Percentiles rank a stretch among this genome's conserved stretches.
phyloP scores from a whole-genome alignment of 2,888 invertebrate genomes.

The Baronia brevicornis region DNA sequence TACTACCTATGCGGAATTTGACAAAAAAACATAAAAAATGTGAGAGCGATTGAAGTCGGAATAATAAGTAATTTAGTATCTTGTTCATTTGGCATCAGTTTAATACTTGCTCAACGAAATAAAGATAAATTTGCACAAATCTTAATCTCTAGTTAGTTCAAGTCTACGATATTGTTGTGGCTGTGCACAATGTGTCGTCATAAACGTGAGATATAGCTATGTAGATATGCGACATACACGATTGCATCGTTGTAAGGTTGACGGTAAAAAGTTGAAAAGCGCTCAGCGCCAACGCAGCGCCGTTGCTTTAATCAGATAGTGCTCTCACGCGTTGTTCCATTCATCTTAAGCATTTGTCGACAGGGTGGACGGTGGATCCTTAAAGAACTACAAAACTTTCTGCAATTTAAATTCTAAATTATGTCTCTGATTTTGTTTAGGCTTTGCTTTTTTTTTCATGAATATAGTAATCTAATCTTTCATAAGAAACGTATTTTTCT shows the following conservation, averaged over 20 bases:
- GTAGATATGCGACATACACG: slow-evolving; percentile 49
- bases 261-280: slow-evolving; percentile 31
- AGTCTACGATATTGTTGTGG: slow-evolving; percentile 19
- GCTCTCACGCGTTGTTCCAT: slow-evolving; percentile 56
- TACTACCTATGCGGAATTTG: no score
- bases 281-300: slow-evolving; percentile 25
- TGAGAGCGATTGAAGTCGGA: no score
- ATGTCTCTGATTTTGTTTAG: no score
- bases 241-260: slow-evolving; percentile 28
- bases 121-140: slow-evolving; percentile 7
- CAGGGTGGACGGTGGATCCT: slow-evolving; percentile 60
- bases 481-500: no score
- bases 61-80: no score
- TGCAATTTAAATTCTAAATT: slow-evolving; percentile 39
- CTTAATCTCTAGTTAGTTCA: slow-evolving; percentile 10
- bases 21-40: no score
- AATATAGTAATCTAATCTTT: no score
- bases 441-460: no score
- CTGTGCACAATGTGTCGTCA: slow-evolving; percentile 64
- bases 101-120: background rate
- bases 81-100: background rate
- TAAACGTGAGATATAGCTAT: slow-evolving; percentile 62
- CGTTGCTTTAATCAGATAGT: slow-evolving; percentile 45
- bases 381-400: no score
- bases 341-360: slow-evolving; percentile 54